Evolutionary conservation across 2,888 invertebrate genomes (phyloP).

Genomic region (Melanotus villosus): DNA sequence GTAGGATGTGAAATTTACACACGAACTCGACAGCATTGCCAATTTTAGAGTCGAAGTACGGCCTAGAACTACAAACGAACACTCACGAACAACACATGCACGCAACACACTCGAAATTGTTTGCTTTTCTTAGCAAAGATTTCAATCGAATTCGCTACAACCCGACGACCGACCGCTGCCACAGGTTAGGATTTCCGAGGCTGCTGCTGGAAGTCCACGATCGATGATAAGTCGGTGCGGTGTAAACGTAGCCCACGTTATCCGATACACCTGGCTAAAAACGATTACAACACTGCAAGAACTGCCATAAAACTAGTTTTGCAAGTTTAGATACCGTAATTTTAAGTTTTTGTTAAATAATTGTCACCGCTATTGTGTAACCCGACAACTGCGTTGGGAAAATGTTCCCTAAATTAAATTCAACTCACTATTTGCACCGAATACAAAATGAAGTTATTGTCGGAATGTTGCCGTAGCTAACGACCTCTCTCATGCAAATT

Average conservation of each 20-base stretch:
- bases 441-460: constrained; percentile 21
- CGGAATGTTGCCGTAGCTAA: constrained; percentile 28
- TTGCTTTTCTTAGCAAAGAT: constrained; percentile 40
- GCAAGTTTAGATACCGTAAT: constrained; percentile 37
- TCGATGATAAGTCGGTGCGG: constrained; percentile 27
- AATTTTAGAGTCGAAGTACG: constrained; percentile 42
- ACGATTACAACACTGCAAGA: constrained; percentile 32
- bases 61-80: constrained; percentile 40
- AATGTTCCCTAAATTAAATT: constrained; percentile 27
- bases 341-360: constrained; percentile 24
- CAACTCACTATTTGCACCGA: constrained; percentile 26
- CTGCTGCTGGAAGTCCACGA: constrained; percentile 36
- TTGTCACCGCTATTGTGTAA: constrained; percentile 36
- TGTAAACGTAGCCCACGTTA: constrained; percentile 33
- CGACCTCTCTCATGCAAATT: constrained; percentile 34
- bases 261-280: constrained; percentile 39
- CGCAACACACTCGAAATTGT: constrained; percentile 30
- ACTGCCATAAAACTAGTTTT: constrained; percentile 43
- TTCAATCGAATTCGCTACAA: constrained; percentile 35
- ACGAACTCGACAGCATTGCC: constrained; percentile 43
- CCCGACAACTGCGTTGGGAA: constrained; percentile 14
- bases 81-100: constrained; percentile 34
- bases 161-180: constrained; percentile 29
- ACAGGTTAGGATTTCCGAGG: constrained; percentile 42
- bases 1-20: constrained; percentile 42